Conservation (phyloP, 2,888 invertebrate genomes). For the Smittia aterrima region DNA sequence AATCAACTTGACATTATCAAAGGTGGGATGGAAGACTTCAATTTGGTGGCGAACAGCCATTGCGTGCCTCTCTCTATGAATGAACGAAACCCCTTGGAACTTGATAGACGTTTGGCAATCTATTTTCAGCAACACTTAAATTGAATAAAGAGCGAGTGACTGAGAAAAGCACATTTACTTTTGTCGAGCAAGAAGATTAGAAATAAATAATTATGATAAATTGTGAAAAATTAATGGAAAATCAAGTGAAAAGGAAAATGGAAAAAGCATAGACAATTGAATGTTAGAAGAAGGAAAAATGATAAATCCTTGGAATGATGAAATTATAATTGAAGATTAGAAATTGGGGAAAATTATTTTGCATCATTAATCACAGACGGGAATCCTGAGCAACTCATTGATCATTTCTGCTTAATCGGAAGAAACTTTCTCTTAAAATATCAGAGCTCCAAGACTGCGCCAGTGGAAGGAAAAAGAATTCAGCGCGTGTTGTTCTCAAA, state of each 20-base stretch:
- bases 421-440: no score
- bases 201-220: conserved; percentile 39
- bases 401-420: neutral
- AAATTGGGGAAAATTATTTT: conserved; percentile 16
- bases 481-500: neutral
- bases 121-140: neutral
- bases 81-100: neutral
- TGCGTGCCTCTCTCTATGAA: neutral
- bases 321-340: conserved; percentile 19
- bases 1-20: neutral
- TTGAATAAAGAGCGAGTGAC: neutral
- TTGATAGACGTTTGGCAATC: neutral
- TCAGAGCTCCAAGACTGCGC: no score
- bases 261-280: neutral
- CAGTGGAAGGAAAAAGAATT: no score
- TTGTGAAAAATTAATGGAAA: conserved; percentile 25
- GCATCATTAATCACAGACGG: neutral
- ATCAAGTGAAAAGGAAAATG: conserved; percentile 37
- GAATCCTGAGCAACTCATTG: neutral
- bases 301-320: conserved; percentile 1
- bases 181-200: conserved; percentile 18
- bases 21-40: neutral
- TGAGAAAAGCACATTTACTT: neutral
- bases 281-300: neutral
- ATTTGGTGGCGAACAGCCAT: no score